Base-by-base conservation (phyloP, 2,888 invertebrate species). In the Pocota personata region DNA sequence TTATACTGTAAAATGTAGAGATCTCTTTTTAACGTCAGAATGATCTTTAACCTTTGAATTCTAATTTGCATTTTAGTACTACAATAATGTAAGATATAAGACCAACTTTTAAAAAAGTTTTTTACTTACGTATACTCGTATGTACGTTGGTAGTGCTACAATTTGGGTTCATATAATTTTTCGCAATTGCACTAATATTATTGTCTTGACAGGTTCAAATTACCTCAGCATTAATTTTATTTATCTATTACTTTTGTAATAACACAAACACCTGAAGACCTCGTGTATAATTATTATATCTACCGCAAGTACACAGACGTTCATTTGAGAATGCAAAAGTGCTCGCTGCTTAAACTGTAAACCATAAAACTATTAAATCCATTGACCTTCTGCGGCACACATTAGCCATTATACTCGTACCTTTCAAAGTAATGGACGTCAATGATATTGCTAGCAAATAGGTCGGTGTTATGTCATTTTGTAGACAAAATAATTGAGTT, bases 371-470 rank as follows among this genome's bases (percentile, higher is more conserved):
- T 32, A 37, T 78, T 78, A 67, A 78, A 67, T 64, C 48, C 48
- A 48, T 40, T 83, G 48, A 78, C 83, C 83, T 83, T 78, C 73
- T 48, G 37, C 55, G 30, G 37, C 21, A 27, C 32, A 57, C 37
- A 46, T 64, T 19, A 62, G 48, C 19, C 21, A 43, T 55, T 69
- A 62, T n/a, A 7, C 21, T 3, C 27, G 14, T 43, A 16, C 19
- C 5, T 50, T 66, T 35, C 19, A 73, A n/a, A 16, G 76, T 50
- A 67, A 67, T 76, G 35, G 37, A 58, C 27, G 48, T 27, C 66
- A 48, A 48, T 58, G 76, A 16, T 58, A 46, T 30, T 48, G 76
- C 57, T 46, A 30, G 76, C 57, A 75, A 57, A 27, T 66, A 46
- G 55, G 75, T 75, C 64, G 75, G 14, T 35, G 64, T 57, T 66